Percentiles rank a stretch among this genome's conserved stretches.
These are phyloP conservation scores for Wiebesia pumilae DNA, from an alignment of 1,140 invertebrate species.

Conservation along the genomic window DNA sequence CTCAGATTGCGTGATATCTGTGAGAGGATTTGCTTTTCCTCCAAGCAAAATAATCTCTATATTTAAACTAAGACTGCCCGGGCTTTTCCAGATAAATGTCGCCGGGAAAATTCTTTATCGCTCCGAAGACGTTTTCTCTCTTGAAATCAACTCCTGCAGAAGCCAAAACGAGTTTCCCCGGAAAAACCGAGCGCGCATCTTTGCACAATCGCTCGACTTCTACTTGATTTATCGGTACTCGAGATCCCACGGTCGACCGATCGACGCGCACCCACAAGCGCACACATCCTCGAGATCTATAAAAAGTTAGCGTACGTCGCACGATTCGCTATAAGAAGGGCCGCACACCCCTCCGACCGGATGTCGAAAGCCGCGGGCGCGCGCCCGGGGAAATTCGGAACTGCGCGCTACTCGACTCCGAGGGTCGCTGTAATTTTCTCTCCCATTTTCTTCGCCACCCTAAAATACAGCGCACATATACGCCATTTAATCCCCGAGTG, in stretches of 20 bases:
- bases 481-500: not conserved
- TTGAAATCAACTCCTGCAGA: not conserved
- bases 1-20: too few species aligned
- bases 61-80: too few species aligned
- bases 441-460: not conserved
- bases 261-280: not conserved
- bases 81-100: too few species aligned
- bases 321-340: constrained; percentile 15
- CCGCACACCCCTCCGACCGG: not conserved
- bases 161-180: not conserved
- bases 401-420: not conserved
- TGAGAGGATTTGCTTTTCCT: too few species aligned
- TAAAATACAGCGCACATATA: not conserved
- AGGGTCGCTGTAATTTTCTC: not conserved
- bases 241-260: constrained; percentile 8
- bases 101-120: too few species aligned
- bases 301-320: not conserved
- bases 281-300: not conserved
- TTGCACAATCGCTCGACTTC: not conserved
- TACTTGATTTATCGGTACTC: constrained; percentile 31
- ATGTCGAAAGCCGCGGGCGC: not conserved
- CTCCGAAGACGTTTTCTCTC: too few species aligned
- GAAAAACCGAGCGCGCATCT: not conserved
- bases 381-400: not conserved
- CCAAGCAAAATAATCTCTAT: too few species aligned